These are phyloP conservation scores for Hypselothyrea guttata DNA, from an alignment of 2,888 invertebrate species.

Conservation along the genomic window DNA sequence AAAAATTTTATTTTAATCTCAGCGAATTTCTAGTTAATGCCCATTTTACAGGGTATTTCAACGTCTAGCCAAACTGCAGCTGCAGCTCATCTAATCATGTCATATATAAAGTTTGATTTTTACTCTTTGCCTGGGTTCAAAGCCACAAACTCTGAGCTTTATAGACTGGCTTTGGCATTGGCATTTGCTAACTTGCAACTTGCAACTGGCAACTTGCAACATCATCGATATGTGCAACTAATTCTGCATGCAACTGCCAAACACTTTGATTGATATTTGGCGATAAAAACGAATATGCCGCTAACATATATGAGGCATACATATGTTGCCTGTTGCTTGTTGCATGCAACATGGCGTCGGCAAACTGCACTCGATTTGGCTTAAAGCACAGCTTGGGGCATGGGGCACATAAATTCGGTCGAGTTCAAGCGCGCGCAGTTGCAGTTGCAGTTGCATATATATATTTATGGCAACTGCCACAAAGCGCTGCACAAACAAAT, in stretches of 20 bases:
- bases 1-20: too few species aligned
- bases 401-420: conserved; percentile 73
- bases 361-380: neutral
- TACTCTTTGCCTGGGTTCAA: conserved; percentile 38
- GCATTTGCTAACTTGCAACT: conserved; percentile 8
- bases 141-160: conserved; percentile 72
- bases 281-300: conserved; percentile 68
- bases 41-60: too few species aligned
- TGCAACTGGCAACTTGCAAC: neutral
- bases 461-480: conserved; percentile 65
- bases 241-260: conserved; percentile 47
- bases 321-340: conserved; percentile 19
- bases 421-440: conserved; percentile 61
- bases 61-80: neutral
- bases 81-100: conserved; percentile 4
- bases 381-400: conserved; percentile 46
- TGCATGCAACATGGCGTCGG: conserved; percentile 19
- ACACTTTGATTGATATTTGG: conserved; percentile 69
- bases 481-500: conserved; percentile 13
- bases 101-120: too few species aligned
- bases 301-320: conserved; percentile 20
- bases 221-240: conserved; percentile 41
- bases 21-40: too few species aligned
- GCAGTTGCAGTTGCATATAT: conserved; percentile 50
- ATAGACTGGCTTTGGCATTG: conserved; percentile 61